Percentiles rank a stretch among this genome's conserved stretches.
phyloP scores from a whole-genome alignment of 2,888 invertebrate species.

The Lacanobia oleracea region DNA sequence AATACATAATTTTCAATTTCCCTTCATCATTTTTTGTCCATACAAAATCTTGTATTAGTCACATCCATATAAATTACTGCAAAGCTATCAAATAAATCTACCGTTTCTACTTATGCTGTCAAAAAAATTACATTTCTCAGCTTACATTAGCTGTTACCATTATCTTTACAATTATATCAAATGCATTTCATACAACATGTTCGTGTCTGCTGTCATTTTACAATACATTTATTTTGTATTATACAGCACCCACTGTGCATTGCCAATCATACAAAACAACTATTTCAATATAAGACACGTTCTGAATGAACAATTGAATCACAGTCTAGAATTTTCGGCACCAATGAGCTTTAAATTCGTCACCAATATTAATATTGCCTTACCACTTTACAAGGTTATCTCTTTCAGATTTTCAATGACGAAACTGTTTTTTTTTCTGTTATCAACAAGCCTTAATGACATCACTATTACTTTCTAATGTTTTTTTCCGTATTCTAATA shows the following conservation, averaged over 20 bases:
- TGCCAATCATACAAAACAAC: slow-evolving; percentile 89
- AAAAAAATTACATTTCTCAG: slow-evolving; percentile 75
- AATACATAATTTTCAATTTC: slow-evolving; percentile 69
- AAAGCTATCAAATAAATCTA: slow-evolving; percentile 86
- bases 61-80: slow-evolving; percentile 76
- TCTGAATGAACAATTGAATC: slow-evolving; percentile 90
- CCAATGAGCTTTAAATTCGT: slow-evolving; percentile 90
- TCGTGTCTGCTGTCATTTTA: slow-evolving; percentile 71
- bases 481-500: slow-evolving; percentile 80
- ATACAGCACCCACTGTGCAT: slow-evolving; percentile 79
- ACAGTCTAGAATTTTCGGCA: slow-evolving; percentile 91
- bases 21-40: slow-evolving; percentile 30
- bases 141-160: slow-evolving; percentile 71
- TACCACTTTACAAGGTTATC: slow-evolving; percentile 76
- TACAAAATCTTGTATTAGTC: slow-evolving; percentile 72
- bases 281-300: slow-evolving; percentile 91
- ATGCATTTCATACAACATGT: slow-evolving; percentile 81
- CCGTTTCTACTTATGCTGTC: slow-evolving; percentile 81
- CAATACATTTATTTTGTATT: slow-evolving; percentile 74
- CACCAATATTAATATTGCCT: slow-evolving; percentile 80
- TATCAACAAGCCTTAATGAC: slow-evolving; percentile 85
- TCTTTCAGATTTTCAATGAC: slow-evolving; percentile 77
- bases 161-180: slow-evolving; percentile 79
- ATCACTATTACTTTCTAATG: slow-evolving; percentile 75
- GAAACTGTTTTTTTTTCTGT: slow-evolving; percentile 77